phyloP scores from a whole-genome alignment of 2,888 invertebrate species.

The Sarcophaga subvicina region DNA sequence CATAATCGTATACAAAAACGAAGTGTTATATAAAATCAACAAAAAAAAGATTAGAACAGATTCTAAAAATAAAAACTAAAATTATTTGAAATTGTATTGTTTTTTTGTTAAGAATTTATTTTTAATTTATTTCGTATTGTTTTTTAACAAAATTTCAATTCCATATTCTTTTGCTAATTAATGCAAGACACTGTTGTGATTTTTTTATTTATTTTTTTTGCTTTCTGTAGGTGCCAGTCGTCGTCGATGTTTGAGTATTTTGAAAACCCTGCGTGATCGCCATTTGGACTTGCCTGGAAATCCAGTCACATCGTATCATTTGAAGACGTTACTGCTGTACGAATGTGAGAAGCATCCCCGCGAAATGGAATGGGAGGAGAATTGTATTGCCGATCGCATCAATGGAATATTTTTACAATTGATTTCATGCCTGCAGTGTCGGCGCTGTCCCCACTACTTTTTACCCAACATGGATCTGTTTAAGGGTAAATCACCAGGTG shows the following conservation, averaged over 20 bases:
- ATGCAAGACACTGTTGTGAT: background rate
- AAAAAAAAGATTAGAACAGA: background rate
- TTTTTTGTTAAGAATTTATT: background rate
- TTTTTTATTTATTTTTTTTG: background rate
- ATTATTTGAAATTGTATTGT: background rate
- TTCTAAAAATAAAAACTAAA: background rate
- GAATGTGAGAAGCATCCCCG: slow-evolving; percentile 98
- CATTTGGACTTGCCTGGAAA: slow-evolving; percentile 94
- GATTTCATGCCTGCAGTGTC: slow-evolving; percentile 97
- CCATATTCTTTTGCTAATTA: background rate
- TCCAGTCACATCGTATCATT: slow-evolving; percentile 95
- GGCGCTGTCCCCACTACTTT: slow-evolving; percentile 97
- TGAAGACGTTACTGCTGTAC: slow-evolving; percentile 94
- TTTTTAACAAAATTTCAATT: background rate
- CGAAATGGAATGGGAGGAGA: slow-evolving; percentile 97
- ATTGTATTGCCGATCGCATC: slow-evolving; percentile 94
- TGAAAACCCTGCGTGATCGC: slow-evolving; percentile 95
- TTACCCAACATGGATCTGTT: slow-evolving; percentile 96
- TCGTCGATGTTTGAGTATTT: slow-evolving; percentile 92
- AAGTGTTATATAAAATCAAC: background rate
- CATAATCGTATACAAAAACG: background rate
- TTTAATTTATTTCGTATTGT: slow-evolving; percentile 10
- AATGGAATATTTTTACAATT: slow-evolving; percentile 97
- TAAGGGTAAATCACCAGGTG: slow-evolving; percentile 94
- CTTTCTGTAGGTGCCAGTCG: slow-evolving; percentile 87